phyloP scores from a whole-genome alignment of 2,797 vertebrate species.

The Chaetophractus vellerosus region DNA sequence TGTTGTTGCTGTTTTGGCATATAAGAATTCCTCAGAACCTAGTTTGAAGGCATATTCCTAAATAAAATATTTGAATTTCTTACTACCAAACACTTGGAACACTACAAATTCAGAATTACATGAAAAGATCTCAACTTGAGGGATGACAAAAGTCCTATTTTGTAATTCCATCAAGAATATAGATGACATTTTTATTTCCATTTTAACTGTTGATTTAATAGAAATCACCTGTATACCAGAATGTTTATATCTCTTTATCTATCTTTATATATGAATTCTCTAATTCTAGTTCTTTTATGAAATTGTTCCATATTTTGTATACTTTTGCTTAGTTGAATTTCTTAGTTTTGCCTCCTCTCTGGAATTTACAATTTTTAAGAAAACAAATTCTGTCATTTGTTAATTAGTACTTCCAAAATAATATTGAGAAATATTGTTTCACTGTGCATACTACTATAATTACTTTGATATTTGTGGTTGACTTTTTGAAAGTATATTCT shows the following conservation, averaged over 20 bases:
- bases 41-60: conserved; percentile 11
- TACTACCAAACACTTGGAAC: not conserved
- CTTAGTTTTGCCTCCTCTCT: no score
- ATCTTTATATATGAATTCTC: no score
- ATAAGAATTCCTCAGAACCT: conserved; percentile 42
- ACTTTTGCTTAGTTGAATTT: no score
- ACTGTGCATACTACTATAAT: not conserved
- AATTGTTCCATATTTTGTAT: no score
- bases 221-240: not conserved
- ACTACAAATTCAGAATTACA: not conserved
- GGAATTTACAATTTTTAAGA: no score
- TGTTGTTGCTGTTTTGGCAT: not conserved
- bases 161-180: not conserved
- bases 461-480: not conserved
- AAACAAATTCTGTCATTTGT: not conserved
- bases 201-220: not conserved
- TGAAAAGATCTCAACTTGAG: not conserved
- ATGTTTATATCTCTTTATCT: not conserved
- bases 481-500: not conserved
- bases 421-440: not conserved
- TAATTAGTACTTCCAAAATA: not conserved
- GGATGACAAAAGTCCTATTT: not conserved
- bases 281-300: no score
- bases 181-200: not conserved
- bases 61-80: conserved; percentile 44